These are phyloP conservation scores for Hanleya hanleyi DNA, from an alignment of 2,888 invertebrate genomes.

Conservation along the genomic window DNA sequence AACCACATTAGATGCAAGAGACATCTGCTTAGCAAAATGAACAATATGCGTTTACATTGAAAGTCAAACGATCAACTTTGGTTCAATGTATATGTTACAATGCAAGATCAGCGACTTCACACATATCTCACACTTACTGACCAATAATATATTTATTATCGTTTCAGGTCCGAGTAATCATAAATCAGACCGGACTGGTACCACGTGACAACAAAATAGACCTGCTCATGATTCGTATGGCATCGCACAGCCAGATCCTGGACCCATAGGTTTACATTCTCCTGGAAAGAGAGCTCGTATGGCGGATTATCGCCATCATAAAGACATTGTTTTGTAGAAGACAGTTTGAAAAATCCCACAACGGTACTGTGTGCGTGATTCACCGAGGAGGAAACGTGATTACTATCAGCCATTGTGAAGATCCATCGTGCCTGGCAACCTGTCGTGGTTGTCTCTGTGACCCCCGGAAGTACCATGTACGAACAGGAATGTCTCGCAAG, in stretches of 20 bases:
- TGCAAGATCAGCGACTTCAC: too few species aligned
- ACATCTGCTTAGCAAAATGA: too few species aligned
- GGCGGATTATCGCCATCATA: conserved; percentile 42
- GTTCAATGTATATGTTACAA: too few species aligned
- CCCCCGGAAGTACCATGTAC: too few species aligned
- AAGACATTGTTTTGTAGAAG: neutral
- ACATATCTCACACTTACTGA: too few species aligned
- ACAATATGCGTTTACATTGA: too few species aligned
- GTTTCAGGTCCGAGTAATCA: conserved; percentile 50
- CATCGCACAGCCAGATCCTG: conserved; percentile 70
- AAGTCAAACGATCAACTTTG: too few species aligned
- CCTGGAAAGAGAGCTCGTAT: conserved; percentile 62
- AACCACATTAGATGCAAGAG: too few species aligned
- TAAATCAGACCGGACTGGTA: conserved; percentile 40
- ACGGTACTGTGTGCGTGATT: neutral
- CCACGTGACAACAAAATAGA: conserved; percentile 44
- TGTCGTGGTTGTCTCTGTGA: conserved; percentile 1
- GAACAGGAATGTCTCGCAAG: neutral
- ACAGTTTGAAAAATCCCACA: neutral
- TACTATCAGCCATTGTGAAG: neutral
- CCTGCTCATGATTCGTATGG: conserved; percentile 64
- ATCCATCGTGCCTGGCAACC: neutral
- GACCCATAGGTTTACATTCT: conserved; percentile 74
- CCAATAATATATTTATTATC: too few species aligned
- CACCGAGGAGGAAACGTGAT: neutral